Evolutionary conservation across 1,140 invertebrate species (phyloP), one percentile per base, ranked within the genome.

Genomic region (Calephelis nemesis): DNA sequence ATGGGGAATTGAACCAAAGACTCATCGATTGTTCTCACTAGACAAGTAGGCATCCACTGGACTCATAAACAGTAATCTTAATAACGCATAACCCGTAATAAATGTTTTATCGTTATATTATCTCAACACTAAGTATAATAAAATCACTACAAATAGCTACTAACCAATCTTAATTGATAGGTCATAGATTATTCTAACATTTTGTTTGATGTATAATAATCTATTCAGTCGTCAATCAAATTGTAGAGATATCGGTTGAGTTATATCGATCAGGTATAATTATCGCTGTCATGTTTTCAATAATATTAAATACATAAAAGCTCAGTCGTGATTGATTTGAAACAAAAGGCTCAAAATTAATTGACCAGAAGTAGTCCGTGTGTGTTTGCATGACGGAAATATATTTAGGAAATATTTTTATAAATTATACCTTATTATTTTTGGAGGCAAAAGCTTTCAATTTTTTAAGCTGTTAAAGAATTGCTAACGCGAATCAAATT

Each of bases 171-270:
- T 54, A 30, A 54, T 52, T 52, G n/a, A 52, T 54, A 19, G 50
- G 10, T 54, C 15, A 54, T 54, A 30, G 50, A 54, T 54, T 19
- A 54, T 6, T 54, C 15, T 13, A 19, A 7, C 50, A 10, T 30
- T 54, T 54, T 54, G 50, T 54, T 54, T 54, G 50, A 54, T 54
- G 50, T 10, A 52, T 52, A 15, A 52, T 54, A 19, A 54, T 19
- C 52, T 54, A 54, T 54, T 54, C 52, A 54, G 52, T 54, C 52
- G 52, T 54, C 52, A 54, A 54, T 54, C 52, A 54, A 13, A 19
- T 54, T 10, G 52, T 5, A 19, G 52, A 9, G 52, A 54, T 54
- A 54, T 11, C 52, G 10, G 52, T 19, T 54, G 52, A 54, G 52
- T 30, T 54, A 54, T 54, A 54, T 54, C 52, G 52, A 54, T 54